Percentiles rank a stretch among this genome's conserved stretches.
These are phyloP conservation scores for Adelphocoris suturalis DNA, from an alignment of 2,888 invertebrate genomes.

Conservation along the genomic window DNA sequence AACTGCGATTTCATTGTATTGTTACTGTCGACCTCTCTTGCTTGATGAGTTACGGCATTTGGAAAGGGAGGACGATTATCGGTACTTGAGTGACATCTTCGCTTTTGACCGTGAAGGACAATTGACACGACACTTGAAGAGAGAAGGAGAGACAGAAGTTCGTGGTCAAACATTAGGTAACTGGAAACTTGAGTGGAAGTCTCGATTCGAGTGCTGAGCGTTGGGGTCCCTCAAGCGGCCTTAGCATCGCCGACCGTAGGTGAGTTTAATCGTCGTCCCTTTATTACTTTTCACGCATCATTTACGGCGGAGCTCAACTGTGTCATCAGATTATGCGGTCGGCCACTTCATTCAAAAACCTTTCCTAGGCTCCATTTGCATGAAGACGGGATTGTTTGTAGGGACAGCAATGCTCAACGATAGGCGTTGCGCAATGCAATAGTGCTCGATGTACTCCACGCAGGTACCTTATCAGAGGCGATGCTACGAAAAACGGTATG, in stretches of 20 bases:
- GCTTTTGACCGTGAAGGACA: background rate
- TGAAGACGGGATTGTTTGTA: no score
- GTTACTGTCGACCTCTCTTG: no score
- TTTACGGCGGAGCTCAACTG: slow-evolving; percentile 55
- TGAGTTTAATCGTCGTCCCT: slow-evolving; percentile 54
- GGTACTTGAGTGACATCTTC: background rate
- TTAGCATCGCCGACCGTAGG: background rate
- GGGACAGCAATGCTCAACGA: no score
- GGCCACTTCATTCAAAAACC: slow-evolving; percentile 50
- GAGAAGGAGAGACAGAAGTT: slow-evolving; percentile 27
- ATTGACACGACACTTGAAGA: background rate
- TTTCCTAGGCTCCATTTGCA: background rate
- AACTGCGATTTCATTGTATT: no score
- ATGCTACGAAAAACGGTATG: no score
- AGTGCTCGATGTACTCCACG: no score
- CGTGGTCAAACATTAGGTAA: slow-evolving; percentile 56
- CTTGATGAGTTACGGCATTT: no score
- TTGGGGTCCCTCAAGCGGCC: background rate
- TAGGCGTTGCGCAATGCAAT: no score
- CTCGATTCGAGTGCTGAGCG: background rate
- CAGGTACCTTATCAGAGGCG: no score
- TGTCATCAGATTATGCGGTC: slow-evolving; percentile 53
- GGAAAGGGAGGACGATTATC: no score
- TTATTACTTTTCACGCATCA: slow-evolving; percentile 62
- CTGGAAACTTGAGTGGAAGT: slow-evolving; percentile 1